Conservation (phyloP, 2,797 vertebrate species). For the Enteromius argenteus region DNA sequence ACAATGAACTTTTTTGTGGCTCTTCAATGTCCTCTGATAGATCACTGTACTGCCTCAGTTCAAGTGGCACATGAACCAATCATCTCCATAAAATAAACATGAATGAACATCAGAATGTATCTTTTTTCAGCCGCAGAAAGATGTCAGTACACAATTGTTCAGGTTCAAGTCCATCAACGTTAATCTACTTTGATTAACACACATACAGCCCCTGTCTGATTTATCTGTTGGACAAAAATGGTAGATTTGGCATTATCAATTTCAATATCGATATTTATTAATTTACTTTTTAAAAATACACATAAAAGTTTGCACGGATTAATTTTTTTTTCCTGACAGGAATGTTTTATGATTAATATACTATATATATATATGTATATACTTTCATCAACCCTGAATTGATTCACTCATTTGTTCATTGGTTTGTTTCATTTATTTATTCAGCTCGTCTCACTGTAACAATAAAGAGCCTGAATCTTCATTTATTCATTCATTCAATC, state of each 20-base stretch:
- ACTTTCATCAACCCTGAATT: background rate
- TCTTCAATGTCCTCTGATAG: background rate
- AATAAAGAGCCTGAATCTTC: background rate
- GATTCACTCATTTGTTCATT: background rate
- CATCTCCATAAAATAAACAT: background rate
- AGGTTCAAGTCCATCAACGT: too few relatives aligned
- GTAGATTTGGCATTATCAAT: background rate
- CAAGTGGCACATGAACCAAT: background rate
- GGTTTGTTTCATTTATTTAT: background rate
- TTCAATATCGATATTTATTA: background rate
- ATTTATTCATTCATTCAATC: background rate
- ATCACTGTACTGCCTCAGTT: background rate
- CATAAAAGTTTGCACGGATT: background rate
- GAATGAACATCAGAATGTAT: background rate
- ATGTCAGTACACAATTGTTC: background rate
- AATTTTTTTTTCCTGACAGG: background rate
- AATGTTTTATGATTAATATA: too few relatives aligned
- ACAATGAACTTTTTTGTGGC: background rate
- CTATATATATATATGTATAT: too few relatives aligned
- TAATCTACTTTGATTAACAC: background rate
- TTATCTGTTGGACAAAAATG: background rate
- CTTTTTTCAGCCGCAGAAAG: background rate
- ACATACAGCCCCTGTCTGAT: background rate
- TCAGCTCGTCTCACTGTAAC: background rate
- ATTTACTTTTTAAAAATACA: background rate